Evolutionary conservation across 2,888 invertebrate genomes (phyloP).

Genomic region (Leptinotarsa rubiginosa): DNA sequence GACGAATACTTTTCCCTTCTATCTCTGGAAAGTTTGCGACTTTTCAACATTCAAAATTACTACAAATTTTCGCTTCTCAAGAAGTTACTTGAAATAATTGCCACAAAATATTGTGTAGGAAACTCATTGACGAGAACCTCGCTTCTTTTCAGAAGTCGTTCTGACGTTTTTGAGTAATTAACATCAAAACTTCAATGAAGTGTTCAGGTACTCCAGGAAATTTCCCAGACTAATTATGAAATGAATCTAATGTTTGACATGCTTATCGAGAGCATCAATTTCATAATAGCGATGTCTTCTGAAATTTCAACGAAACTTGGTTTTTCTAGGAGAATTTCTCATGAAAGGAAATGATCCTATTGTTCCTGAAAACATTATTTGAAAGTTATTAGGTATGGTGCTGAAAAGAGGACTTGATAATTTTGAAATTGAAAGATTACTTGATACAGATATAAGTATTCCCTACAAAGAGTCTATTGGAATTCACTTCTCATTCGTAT

Average conservation of each 20-base stretch:
- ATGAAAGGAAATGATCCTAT: too few species aligned
- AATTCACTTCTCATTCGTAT: too few species aligned
- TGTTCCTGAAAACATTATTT: too few species aligned
- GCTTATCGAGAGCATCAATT: background rate
- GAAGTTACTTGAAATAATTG: background rate
- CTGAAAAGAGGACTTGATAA: too few species aligned
- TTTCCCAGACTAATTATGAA: background rate
- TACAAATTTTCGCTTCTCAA: too few species aligned
- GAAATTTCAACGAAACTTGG: background rate
- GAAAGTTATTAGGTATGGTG: too few species aligned
- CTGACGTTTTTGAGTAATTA: slow-evolving; percentile 4
- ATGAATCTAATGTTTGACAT: background rate
- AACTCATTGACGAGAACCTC: background rate
- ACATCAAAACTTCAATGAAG: background rate
- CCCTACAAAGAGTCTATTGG: too few species aligned
- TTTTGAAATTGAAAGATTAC: too few species aligned
- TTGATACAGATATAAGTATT: too few species aligned
- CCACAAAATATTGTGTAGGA: background rate
- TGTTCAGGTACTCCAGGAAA: background rate
- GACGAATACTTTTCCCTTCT: too few species aligned
- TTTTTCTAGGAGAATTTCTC: background rate
- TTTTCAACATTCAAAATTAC: too few species aligned
- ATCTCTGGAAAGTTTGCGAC: too few species aligned
- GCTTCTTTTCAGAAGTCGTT: background rate
- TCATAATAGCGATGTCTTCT: background rate